Evolutionary conservation across 2,888 invertebrate genomes (phyloP).

Genomic region (Arge pagana): DNA sequence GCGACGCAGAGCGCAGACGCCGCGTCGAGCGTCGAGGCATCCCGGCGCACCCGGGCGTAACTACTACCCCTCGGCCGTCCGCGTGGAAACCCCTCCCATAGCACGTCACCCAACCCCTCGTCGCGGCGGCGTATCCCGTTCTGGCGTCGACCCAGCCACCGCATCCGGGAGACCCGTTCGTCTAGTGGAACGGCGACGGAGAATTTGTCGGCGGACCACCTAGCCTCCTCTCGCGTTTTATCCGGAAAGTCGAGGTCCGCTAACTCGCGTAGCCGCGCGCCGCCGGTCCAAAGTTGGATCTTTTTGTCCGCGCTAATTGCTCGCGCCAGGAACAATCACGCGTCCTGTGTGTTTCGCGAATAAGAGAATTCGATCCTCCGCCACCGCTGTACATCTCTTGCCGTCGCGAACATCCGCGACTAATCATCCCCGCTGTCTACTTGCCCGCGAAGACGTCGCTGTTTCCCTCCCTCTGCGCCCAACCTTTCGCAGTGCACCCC

Average conservation of each 20-base stretch:
- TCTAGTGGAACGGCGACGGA: slow-evolving; percentile 13
- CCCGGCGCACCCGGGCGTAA: slow-evolving; percentile 15
- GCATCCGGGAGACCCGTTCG: slow-evolving; percentile 16
- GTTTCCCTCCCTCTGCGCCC: too few species aligned
- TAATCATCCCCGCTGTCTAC: background rate
- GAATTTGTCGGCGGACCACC: slow-evolving; percentile 4
- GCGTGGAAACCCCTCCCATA: slow-evolving; percentile 14
- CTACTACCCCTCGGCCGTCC: too few species aligned
- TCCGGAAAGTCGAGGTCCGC: background rate
- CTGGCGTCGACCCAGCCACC: background rate
- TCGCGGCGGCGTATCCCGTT: background rate
- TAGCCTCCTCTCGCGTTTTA: slow-evolving; percentile 5
- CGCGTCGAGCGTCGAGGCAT: background rate
- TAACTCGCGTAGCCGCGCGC: background rate
- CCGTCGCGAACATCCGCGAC: background rate
- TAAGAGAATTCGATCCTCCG: background rate
- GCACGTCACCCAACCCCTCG: background rate
- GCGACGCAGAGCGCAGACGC: slow-evolving; percentile 11
- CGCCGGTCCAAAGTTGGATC: background rate
- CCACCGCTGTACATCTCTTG: background rate
- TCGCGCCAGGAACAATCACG: background rate
- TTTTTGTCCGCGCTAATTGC: background rate
- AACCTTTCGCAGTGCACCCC: too few species aligned
- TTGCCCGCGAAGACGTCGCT: background rate
- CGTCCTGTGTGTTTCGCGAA: background rate